Conservation (phyloP, 2,888 invertebrate species). For the Drosophila cyrtoloma region DNA sequence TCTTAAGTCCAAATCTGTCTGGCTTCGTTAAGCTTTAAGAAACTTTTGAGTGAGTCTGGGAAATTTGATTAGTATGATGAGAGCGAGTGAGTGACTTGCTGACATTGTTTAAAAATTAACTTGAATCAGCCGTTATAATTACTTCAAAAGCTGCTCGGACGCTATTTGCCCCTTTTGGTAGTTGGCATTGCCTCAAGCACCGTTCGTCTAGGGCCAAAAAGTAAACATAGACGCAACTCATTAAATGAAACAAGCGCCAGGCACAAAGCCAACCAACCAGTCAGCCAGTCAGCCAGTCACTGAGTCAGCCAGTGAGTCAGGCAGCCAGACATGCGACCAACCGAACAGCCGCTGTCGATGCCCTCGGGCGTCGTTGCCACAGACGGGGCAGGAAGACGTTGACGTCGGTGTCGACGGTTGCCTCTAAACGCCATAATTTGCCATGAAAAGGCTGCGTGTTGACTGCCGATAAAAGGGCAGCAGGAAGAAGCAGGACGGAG, state of each 20-base stretch:
- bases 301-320: slow-evolving; percentile 5
- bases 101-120: slow-evolving; percentile 77
- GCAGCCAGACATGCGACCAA: slow-evolving; percentile 26
- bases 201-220: slow-evolving; percentile 65
- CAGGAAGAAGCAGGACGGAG: background rate
- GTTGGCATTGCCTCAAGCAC: slow-evolving; percentile 34
- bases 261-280: slow-evolving; percentile 41
- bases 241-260: slow-evolving; percentile 72
- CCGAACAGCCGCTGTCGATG: slow-evolving; percentile 42
- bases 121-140: slow-evolving; percentile 75
- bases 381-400: slow-evolving; percentile 28
- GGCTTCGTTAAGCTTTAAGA: slow-evolving; percentile 12
- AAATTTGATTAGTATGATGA: slow-evolving; percentile 67
- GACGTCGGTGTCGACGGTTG: slow-evolving; percentile 26
- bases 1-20: slow-evolving; percentile 8
- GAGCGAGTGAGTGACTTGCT: slow-evolving; percentile 49
- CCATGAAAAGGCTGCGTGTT: slow-evolving; percentile 79
- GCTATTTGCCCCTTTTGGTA: slow-evolving; percentile 29
- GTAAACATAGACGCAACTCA: slow-evolving; percentile 79
- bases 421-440: slow-evolving; percentile 77
- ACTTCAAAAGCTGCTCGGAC: slow-evolving; percentile 65
- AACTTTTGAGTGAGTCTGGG: slow-evolving; percentile 24
- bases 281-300: slow-evolving; percentile 4
- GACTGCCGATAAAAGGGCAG: slow-evolving; percentile 73
- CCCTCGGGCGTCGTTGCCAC: slow-evolving; percentile 38